Evolutionary conservation across 2,797 vertebrate genomes (phyloP).

Genomic region (Chromis chromis): DNA sequence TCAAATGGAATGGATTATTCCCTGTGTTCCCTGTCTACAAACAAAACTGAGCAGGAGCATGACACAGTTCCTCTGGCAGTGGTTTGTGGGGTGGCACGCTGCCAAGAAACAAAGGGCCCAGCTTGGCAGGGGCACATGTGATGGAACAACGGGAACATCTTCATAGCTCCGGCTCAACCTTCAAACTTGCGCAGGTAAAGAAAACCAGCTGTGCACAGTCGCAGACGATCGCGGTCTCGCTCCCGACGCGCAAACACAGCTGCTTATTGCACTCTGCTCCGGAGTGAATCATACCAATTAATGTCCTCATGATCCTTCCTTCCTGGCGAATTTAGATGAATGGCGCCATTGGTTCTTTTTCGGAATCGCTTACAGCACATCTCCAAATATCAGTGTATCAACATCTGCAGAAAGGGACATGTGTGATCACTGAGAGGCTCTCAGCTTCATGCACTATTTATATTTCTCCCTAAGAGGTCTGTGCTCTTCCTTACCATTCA

Average conservation of each 20-base stretch:
- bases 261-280: constrained; percentile 50
- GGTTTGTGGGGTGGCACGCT: constrained; percentile 59
- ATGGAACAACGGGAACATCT: constrained; percentile 63
- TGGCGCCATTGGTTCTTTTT: constrained; percentile 32
- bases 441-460: constrained; percentile 58
- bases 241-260: constrained; percentile 59
- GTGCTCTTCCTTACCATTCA: constrained; percentile 46
- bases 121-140: constrained; percentile 62
- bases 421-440: constrained; percentile 55
- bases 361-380: constrained; percentile 29
- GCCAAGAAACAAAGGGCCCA: constrained; percentile 69
- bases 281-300: constrained; percentile 70
- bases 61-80: constrained; percentile 72
- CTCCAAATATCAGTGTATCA: constrained; percentile 56
- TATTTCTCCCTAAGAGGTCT: constrained; percentile 30
- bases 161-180: constrained; percentile 54
- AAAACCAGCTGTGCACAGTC: constrained; percentile 50
- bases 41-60: constrained; percentile 62
- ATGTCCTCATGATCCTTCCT: constrained; percentile 70
- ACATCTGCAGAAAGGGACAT: constrained; percentile 65
- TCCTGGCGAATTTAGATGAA: constrained; percentile 65
- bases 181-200: constrained; percentile 60
- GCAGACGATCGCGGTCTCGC: constrained; percentile 13
- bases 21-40: constrained; percentile 56
- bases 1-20: constrained; percentile 77